Conservation (phyloP, 2,888 invertebrate species). For the Ochropleura leucogaster region DNA sequence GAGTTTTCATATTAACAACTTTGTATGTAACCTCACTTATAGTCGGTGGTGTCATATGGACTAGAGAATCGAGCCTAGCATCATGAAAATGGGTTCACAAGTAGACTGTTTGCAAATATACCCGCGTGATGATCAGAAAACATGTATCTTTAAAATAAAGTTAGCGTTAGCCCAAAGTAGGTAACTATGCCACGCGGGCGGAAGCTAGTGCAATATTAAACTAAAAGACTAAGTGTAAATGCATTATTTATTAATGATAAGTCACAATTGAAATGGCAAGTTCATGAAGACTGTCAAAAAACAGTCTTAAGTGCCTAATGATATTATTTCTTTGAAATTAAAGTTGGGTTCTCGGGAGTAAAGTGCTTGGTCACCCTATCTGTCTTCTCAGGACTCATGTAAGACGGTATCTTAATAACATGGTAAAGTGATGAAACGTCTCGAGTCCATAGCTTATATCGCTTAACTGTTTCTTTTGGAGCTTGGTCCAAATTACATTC, state of each 20-base stretch:
- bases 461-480: constrained; percentile 65
- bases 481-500: constrained; percentile 57
- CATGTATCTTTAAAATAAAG: too few species aligned
- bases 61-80: too few species aligned
- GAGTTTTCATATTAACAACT: too few species aligned
- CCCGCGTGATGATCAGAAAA: too few species aligned
- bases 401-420: constrained; percentile 80
- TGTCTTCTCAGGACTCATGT: constrained; percentile 50
- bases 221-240: background rate
- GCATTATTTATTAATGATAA: background rate
- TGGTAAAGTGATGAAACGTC: constrained; percentile 80
- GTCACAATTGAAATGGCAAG: background rate
- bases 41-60: too few species aligned
- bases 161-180: too few species aligned
- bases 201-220: too few species aligned
- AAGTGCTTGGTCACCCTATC: background rate
- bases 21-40: too few species aligned
- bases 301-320: background rate
- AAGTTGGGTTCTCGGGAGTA: background rate
- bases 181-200: too few species aligned
- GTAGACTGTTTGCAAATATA: too few species aligned
- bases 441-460: constrained; percentile 79
- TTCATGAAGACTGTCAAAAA: background rate
- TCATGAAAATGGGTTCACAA: too few species aligned
- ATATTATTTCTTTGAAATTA: background rate